Base-by-base conservation (phyloP, 2,113 vertebrate species). In the Indicator maculatus region DNA sequence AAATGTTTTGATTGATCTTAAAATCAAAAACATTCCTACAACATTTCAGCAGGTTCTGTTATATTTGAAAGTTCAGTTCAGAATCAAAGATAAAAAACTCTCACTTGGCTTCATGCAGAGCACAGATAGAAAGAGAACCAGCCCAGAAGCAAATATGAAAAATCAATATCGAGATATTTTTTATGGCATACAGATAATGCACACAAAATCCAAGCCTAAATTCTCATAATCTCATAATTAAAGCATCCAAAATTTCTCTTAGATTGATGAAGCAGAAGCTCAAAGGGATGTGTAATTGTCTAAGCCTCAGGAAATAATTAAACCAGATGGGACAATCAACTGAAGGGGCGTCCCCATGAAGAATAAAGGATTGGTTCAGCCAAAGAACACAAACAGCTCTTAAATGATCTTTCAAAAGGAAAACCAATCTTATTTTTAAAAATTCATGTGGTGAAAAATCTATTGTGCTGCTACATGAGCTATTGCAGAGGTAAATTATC, bases 101-200 rank as follows among this genome's bases (percentile, higher is more conserved):
- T 91, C 30, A 23, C 10, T 82, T 59, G 39, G 14, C 52, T 79
- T 76, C 27, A 53, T 85, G 82, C 55, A 85, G 56, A 91, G 16
- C 41, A 41, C 47, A 88, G 56, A 70, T 8, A 85, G 16, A 44
- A 73, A 85, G n/a, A 31, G n/a, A 91, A 88, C 6, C 9, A 89
- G 66, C 36, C 30, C 59, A 85, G 81, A 76, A 80, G 14, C 20
- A 85, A 83, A 36, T 36, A 69, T 0, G 0, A 75, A 80, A 95
- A 94, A 89, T 76, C 71, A 73, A 77, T 88, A 89, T 11, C 21
- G 14, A 73, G 67, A 26, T 83, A 83, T 77, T 93, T 93, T 79
- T 89, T 63, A 89, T 13, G 16, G 56, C 63, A 73, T 59, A 45
- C 7, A 55, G 36, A 63, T 55, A 72, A 24, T 41, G 27, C 21